Base-by-base conservation (phyloP, 1,140 invertebrate genomes). In the Dreissena rostriformis region DNA sequence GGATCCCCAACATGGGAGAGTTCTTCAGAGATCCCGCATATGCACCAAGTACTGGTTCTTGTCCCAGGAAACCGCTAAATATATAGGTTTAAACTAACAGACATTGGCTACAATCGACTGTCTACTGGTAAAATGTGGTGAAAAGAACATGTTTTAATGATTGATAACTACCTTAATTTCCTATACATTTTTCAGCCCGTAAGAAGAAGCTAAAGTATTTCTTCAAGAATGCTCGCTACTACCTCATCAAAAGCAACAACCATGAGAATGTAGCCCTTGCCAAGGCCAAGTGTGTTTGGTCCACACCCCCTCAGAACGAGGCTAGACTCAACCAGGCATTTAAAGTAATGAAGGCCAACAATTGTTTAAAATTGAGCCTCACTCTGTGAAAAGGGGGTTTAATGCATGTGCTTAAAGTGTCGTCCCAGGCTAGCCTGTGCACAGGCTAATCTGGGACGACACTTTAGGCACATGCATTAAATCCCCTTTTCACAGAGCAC, bases 241-340 rank as follows among this genome's bases (percentile, higher is more conserved):
- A 99, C 94, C 95, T 99, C 28, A 99, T 99, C 86, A 99, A 99
- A 94, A 99, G 98, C 66, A 99, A 99, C 93, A 99, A 99, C 94
- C 96, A 97, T 83, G 98, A 99, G 93, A 99, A 99, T 94, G 96
- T 99, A 49, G 96, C 96, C 28, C 90, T 99, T 39, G 98, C 98
- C 1, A 99, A 99, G 94, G 96, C 96, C 0, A 98, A 93, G 88
- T 97, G 97, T 84, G 98, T 99, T 5, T 99, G 98, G 98, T 99
- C 98, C 14, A 99, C 98, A 10, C 95, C 98, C 75, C 98, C 98
- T 19, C 97, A 98, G 93, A 99, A 99, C 94, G 98, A 99, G 95
- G 96, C 96, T 1, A 98, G 98, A 94, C 95, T 99, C 28, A 99
- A 99, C 94, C 97, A 98, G 94, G 98, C 98, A 0, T 98, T 96